Evolutionary conservation across 1,140 invertebrate species (phyloP).

Genomic region (Drosophila seguyi): DNA sequence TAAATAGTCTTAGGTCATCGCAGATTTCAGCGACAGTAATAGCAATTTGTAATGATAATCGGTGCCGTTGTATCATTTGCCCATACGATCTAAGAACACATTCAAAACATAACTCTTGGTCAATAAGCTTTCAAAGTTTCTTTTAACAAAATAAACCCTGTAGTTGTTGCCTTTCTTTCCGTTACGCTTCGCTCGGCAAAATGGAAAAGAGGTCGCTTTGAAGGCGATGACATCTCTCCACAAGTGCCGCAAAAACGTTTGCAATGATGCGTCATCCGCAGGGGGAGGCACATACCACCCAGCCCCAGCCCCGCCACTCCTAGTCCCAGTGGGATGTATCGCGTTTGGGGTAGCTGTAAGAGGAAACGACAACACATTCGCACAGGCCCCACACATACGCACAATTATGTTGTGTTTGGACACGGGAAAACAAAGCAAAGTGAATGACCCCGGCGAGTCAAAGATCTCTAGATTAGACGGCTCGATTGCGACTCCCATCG

Average conservation of each 20-base stretch:
- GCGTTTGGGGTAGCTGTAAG: constrained; percentile 27
- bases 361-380: constrained; percentile 20
- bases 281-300: constrained; percentile 33
- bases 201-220: constrained; percentile 52
- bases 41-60: background rate
- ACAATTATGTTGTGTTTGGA: constrained; percentile 67
- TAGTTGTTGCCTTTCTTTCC: constrained; percentile 1
- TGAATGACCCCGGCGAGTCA: constrained; percentile 69
- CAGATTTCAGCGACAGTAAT: background rate
- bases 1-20: background rate
- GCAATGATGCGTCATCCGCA: constrained; percentile 68
- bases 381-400: constrained; percentile 27
- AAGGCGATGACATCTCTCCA: constrained; percentile 55
- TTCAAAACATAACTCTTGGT: background rate
- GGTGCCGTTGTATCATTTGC: too few relatives aligned
- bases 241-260: constrained; percentile 53
- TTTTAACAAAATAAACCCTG: background rate
- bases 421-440: constrained; percentile 65
- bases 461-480: constrained; percentile 52
- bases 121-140: background rate
- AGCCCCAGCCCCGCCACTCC: constrained; percentile 1
- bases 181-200: background rate
- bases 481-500: constrained; percentile 29
- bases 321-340: constrained; percentile 28
- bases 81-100: too few relatives aligned